Percentiles rank a stretch among this genome's conserved stretches.
Conservation (phyloP, 2,797 vertebrate species). For the Hylomyscus alleni region DNA sequence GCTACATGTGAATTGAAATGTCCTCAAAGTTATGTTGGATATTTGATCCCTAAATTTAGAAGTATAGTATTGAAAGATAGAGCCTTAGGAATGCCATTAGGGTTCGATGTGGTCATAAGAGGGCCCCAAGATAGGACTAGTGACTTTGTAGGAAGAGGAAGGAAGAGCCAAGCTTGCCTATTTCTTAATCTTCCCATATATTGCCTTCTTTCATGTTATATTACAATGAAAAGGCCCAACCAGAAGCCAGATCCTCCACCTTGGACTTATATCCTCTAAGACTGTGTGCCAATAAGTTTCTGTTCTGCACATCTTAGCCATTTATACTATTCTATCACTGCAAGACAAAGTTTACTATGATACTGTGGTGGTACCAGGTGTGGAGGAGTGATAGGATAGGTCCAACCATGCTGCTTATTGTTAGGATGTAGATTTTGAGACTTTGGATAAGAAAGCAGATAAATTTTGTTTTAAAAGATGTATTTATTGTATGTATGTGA, state of each 20-base stretch:
- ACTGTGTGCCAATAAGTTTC: background rate
- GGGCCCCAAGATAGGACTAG: background rate
- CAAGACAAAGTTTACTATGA: background rate
- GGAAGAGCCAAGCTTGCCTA: background rate
- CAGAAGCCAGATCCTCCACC: background rate
- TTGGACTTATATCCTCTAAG: background rate
- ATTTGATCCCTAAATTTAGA: background rate
- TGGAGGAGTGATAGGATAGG: background rate
- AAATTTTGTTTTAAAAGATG: background rate
- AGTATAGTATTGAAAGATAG: background rate
- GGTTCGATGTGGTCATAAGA: background rate
- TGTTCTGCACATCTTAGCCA: background rate
- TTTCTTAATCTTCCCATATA: background rate
- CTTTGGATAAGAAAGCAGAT: background rate
- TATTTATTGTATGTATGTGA: too few species aligned
- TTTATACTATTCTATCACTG: background rate
- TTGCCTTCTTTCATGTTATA: background rate
- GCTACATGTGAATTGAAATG: background rate
- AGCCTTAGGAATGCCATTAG: background rate
- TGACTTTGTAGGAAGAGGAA: background rate
- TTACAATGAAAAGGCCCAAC: background rate
- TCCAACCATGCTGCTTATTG: background rate
- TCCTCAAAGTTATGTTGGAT: background rate
- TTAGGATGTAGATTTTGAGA: background rate
- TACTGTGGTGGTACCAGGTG: background rate